Evolutionary conservation across 2,888 invertebrate species (phyloP).

Genomic region (Eupeodes luniger): DNA sequence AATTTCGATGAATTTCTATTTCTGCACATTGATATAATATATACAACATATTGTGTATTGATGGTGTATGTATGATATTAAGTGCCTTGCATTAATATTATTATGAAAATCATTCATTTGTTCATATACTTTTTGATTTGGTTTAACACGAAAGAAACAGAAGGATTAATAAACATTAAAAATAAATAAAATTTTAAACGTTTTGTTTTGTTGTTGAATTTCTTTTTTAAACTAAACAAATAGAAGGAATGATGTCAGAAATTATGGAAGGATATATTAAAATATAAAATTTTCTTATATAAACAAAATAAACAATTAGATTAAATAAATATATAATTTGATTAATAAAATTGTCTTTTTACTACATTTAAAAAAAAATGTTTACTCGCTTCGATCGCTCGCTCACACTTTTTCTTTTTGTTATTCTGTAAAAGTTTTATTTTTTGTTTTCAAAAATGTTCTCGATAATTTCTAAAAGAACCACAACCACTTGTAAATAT

Average conservation of each 20-base stretch:
- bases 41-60: constrained; percentile 67
- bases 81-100: constrained; percentile 57
- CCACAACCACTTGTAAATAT: constrained; percentile 84
- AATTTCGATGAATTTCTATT: constrained; percentile 39
- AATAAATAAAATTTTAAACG: constrained; percentile 62
- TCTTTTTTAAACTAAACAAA: constrained; percentile 57
- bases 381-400: constrained; percentile 46
- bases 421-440: constrained; percentile 9
- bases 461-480: constrained; percentile 80
- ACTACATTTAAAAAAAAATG: constrained; percentile 10
- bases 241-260: constrained; percentile 71
- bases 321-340: constrained; percentile 36
- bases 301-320: constrained; percentile 35
- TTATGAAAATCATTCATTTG: constrained; percentile 68
- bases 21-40: constrained; percentile 75
- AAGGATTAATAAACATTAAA: constrained; percentile 74
- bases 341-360: constrained; percentile 48
- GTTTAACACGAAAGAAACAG: constrained; percentile 73
- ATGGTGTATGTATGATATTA: constrained; percentile 75
- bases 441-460: constrained; percentile 25
- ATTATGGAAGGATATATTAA: constrained; percentile 55
- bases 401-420: constrained; percentile 11
- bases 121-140: constrained; percentile 47
- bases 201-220: constrained; percentile 22
- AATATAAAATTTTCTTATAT: constrained; percentile 29